Percentiles rank a stretch among this genome's conserved stretches.
Evolutionary conservation across 2,797 vertebrate genomes (phyloP).

Genomic region (Heteromormyrus szaboi): DNA sequence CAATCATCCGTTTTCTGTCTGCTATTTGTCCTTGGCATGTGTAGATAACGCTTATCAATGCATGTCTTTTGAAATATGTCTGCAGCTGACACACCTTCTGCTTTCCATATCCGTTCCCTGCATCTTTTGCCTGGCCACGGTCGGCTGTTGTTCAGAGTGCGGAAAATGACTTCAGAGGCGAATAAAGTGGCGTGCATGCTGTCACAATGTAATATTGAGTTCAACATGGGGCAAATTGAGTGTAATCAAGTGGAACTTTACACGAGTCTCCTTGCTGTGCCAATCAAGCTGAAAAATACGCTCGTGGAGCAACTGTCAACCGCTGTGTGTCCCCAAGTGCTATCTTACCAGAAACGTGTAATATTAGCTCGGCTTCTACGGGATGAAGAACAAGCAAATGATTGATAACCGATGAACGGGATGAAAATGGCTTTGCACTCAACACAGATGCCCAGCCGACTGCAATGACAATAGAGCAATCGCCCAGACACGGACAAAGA

Average conservation of each 20-base stretch:
- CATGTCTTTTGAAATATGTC: background rate
- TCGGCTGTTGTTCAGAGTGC: background rate
- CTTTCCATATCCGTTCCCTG: background rate
- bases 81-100: background rate
- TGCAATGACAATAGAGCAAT: background rate
- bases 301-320: background rate
- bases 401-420: background rate
- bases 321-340: background rate
- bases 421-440: background rate
- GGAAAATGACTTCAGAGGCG: background rate
- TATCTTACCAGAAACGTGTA: background rate
- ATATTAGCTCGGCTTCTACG: background rate
- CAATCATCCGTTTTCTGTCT: background rate
- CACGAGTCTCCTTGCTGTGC: background rate
- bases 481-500: background rate
- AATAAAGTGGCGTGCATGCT: background rate
- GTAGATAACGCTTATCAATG: background rate
- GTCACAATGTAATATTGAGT: slow-evolving; percentile 1
- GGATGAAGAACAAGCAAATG: background rate
- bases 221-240: slow-evolving; percentile 9
- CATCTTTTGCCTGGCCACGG: background rate
- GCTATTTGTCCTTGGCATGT: background rate
- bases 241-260: slow-evolving; percentile 14
- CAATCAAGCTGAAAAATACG: background rate
- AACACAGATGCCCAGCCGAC: background rate